These are phyloP conservation scores for Anniella stebbinsi DNA, from an alignment of 2,797 vertebrate genomes.

Conservation along the genomic window DNA sequence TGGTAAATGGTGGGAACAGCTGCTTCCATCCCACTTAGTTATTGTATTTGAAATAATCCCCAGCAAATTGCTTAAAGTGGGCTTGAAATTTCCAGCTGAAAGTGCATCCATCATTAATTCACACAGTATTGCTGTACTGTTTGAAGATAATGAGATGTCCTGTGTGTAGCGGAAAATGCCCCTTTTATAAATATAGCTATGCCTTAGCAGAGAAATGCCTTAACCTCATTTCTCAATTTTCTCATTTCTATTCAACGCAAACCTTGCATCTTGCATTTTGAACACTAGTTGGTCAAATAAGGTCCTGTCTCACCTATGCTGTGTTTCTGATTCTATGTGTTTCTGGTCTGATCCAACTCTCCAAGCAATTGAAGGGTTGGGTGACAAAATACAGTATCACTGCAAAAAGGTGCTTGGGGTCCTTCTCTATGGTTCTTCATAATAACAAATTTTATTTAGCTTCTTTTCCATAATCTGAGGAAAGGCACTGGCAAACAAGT, in stretches of 20 bases:
- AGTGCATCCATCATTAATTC: constrained; percentile 41
- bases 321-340: neutral
- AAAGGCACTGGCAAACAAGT: no score
- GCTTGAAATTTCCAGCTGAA: constrained; percentile 50
- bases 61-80: constrained; percentile 31
- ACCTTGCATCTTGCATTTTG: neutral
- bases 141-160: constrained; percentile 23
- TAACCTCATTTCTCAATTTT: neutral
- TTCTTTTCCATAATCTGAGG: no score
- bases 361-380: neutral
- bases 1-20: constrained; percentile 16
- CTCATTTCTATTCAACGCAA: neutral
- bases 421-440: no score
- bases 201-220: neutral
- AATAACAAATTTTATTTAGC: neutral
- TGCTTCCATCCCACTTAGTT: constrained; percentile 23
- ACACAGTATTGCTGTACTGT: neutral
- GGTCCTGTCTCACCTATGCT: neutral
- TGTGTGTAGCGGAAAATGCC: neutral
- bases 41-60: constrained; percentile 28
- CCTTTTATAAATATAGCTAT: neutral
- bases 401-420: neutral
- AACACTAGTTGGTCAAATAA: neutral
- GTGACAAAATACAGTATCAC: neutral
- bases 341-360: neutral